Base-by-base conservation (phyloP, 2,888 invertebrate species). In the Melipona bicolor region DNA sequence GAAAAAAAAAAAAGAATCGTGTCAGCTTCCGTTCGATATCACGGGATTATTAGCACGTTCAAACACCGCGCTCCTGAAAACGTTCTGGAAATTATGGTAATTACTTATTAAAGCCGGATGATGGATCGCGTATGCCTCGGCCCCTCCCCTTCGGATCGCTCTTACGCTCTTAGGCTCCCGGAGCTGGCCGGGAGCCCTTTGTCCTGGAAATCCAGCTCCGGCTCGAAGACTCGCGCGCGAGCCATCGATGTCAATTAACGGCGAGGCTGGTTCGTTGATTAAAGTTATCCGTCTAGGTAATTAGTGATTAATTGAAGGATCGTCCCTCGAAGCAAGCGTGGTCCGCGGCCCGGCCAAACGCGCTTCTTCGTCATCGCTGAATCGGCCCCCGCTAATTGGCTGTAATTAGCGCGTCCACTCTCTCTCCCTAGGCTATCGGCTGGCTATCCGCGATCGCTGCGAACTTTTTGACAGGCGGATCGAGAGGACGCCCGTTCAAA, bases 271-370 rank as follows among this genome's bases (percentile, higher is more conserved):
- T 50, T 36, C 73, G 76, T 79, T 49, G 83, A 88, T 88, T 86
- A 79, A 81, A 87, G 65, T 84, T 75, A 77, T 84, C 73, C n/a
- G 59, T 32, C 61, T 61, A 27, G 64, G 56, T 84, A 86, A 88
- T 88, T 88, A 79, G 71, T 21, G 78, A 88, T 82, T 84, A 84
- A 88, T 88, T 79, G 79, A 80, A 77, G 76, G 80, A 82, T 74
- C 62, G 75, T 77, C 72, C 73, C 64, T 81, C 80, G 71, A 54
- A 85, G 61, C 67, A 62, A 43, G 56, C 49, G 24, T 54, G 70
- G 77, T 56, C 43, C 64, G 59, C 43, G 43, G 17, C 67, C 11
- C 52, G 27, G 15, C 43, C 52, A n/a, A 43, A 65, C n/a, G 62
- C 50, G 61, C 62, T 72, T 77, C 73, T 71, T 67, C 79, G 80